Conservation (phyloP, 2,888 invertebrate genomes). For the Macaria liturata region DNA sequence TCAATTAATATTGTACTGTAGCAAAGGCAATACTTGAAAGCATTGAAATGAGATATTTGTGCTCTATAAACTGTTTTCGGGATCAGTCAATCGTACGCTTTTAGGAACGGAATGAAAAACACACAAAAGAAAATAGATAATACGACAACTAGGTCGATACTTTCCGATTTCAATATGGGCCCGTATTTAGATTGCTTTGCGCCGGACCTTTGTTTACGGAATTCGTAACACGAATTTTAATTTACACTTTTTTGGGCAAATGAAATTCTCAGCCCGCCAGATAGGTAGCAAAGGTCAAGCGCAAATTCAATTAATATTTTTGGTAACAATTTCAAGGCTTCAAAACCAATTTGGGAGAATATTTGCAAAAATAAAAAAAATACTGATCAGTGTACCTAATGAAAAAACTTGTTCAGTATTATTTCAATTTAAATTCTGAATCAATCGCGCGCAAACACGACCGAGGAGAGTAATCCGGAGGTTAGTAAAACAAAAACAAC, state of each 20-base stretch:
- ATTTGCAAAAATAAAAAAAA: too few species aligned
- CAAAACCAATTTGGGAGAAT: too few species aligned
- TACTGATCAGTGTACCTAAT: too few species aligned
- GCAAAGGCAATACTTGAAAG: background rate
- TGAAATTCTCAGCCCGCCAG: background rate
- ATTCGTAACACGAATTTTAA: background rate
- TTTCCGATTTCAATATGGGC: conserved; percentile 10
- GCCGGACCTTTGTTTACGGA: background rate
- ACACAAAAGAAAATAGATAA: conserved; percentile 11
- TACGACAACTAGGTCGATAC: conserved; percentile 9
- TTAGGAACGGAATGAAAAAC: conserved; percentile 12
- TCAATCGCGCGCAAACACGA: background rate
- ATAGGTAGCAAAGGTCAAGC: too few species aligned
- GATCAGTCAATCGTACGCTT: conserved; percentile 9
- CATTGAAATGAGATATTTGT: conserved; percentile 1
- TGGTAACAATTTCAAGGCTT: too few species aligned
- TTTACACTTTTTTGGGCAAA: conserved; percentile 1
- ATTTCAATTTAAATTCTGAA: background rate
- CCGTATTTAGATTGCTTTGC: background rate
- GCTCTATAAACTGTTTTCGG: conserved; percentile 1
- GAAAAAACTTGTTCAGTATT: too few species aligned
- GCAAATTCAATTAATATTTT: too few species aligned
- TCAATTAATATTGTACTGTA: background rate
- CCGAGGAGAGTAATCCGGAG: background rate
- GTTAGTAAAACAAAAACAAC: conserved; percentile 19